Base-by-base conservation (phyloP, 2,888 invertebrate species). In the Phyto melanocephala region DNA sequence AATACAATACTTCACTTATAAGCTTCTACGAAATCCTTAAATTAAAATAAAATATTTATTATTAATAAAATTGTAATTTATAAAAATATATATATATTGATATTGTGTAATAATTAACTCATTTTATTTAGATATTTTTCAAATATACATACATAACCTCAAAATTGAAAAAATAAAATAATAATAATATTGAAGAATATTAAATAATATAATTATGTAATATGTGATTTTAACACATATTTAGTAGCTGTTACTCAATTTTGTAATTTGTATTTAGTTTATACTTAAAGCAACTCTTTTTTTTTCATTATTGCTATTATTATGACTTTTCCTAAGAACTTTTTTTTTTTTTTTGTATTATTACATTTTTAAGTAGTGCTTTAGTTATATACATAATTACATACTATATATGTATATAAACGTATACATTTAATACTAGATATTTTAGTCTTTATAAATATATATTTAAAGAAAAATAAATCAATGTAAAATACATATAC, bases 341-440 rank as follows among this genome's bases (percentile, higher is more conserved):
- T 20, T 35, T 35, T 35, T 45, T 20, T 35, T 7, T 35, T 67
- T 40, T 40, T 62, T 50, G 28, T 60, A 40, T 17, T 42, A 60
- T 63, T 52, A 13, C 47, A 37, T 40, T 60, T 58, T 52, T 74
- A 58, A 76, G 28, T 77, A 81, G 65, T 67, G 71, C 60, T 81
- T 71, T 76, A 80, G 63, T 70, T 81, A 50, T 81, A 76, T 58
- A n/a, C n/a, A n/a, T n/a, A n/a, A n/a, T n/a, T n/a, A n/a, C n/a
- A n/a, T n/a, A n/a, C n/a, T 28, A 28, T 24, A 60, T 60, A 60
- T 24, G 58, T 15, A 54, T 45, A 54, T 56, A 70, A 4, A 47
- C 28, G 6, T 58, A 58, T 58, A 37, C 15, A 22, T 60, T 56
- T 56, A 10, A 80, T 37, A 58, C 58, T 71, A 77, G 54, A 22